Evolutionary conservation across 2,113 vertebrate genomes (phyloP).

Genomic region (Cynopterus brachyotis): DNA sequence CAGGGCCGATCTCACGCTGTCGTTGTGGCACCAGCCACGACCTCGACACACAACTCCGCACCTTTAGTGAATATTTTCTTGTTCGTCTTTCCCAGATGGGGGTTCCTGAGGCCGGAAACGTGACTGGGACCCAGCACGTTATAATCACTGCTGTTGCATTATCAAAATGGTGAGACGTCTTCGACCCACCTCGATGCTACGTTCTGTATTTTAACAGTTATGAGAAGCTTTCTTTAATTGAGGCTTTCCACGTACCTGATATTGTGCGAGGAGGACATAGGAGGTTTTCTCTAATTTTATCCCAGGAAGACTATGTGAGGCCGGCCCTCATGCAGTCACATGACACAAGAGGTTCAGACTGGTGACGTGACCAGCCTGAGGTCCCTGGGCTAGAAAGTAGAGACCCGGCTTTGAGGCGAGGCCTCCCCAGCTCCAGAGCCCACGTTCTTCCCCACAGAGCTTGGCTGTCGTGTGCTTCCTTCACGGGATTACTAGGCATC

Average conservation of each 20-base stretch:
- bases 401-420: background rate
- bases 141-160: background rate
- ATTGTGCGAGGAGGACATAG: background rate
- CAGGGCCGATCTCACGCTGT: rapidly evolving
- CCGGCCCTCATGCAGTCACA: rapidly evolving
- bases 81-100: background rate
- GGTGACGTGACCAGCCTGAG: rapidly evolving
- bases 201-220: background rate
- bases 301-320: rapidly evolving
- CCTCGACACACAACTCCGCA: rapidly evolving
- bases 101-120: background rate
- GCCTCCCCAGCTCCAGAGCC: background rate
- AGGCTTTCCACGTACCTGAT: background rate
- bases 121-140: background rate
- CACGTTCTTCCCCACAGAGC: rapidly evolving
- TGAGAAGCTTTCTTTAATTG: background rate
- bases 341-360: background rate
- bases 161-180: background rate
- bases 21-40: rapidly evolving
- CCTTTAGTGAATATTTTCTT: rapidly evolving
- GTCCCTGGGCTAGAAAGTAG: background rate
- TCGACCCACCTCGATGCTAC: background rate
- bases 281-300: background rate
- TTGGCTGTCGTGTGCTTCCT: background rate
- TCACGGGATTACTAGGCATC: background rate